Conservation (phyloP, 2,888 invertebrate species). For the Bimastos eiseni region DNA sequence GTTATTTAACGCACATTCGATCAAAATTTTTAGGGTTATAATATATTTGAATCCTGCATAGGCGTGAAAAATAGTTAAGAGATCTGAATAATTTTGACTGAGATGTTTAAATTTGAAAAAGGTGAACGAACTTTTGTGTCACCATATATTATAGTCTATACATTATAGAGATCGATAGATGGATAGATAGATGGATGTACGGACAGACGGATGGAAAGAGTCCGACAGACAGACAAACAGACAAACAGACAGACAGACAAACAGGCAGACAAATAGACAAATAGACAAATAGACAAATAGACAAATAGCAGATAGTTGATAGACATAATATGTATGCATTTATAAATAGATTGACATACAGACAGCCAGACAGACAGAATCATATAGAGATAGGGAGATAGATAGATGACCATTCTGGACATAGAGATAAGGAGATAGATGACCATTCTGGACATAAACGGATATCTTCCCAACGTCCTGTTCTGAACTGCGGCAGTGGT, state of each 20-base stretch:
- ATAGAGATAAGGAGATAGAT: conserved; percentile 40
- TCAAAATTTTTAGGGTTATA: too few relatives aligned
- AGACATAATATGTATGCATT: too few relatives aligned
- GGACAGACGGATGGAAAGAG: background rate
- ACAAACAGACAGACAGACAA: background rate
- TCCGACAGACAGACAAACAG: background rate
- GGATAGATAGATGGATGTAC: background rate
- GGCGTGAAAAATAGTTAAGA: too few relatives aligned
- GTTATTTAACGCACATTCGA: too few relatives aligned
- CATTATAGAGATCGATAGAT: background rate
- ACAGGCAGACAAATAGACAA: background rate
- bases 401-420: background rate
- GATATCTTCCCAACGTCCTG: conserved; percentile 51
- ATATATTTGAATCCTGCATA: too few relatives aligned
- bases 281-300: background rate
- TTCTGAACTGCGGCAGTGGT: conserved; percentile 54
- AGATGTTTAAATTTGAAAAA: too few relatives aligned
- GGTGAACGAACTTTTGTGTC: too few relatives aligned
- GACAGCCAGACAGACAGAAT: background rate
- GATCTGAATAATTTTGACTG: too few relatives aligned
- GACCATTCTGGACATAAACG: conserved; percentile 47
- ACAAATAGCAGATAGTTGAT: too few relatives aligned
- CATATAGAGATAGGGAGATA: background rate
- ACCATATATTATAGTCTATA: too few relatives aligned
- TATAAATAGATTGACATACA: background rate